Evolutionary conservation across 2,113 vertebrate genomes (phyloP), one percentile per base, ranked within the genome.

Genomic region (Channa maculata): DNA sequence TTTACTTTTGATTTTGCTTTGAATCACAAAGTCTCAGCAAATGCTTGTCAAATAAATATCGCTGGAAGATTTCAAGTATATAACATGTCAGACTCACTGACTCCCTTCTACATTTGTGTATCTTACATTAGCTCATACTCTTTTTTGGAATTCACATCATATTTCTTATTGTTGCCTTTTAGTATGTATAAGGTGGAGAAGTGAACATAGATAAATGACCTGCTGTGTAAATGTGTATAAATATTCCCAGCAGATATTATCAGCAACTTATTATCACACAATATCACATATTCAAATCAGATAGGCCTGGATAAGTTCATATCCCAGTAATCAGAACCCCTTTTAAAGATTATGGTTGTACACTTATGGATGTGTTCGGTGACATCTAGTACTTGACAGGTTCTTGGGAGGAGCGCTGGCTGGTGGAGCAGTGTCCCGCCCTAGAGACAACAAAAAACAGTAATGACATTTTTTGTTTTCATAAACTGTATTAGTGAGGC

Each of bases 401-500:
- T 10, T 77, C 80, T 0, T 80, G 33, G n/a, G 41, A 6, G 4
- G 71, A 34, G 0, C 13, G 76, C 1, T 75, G 79, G 54, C 14
- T 71, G 13, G 46, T 71, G 43, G 90, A 86, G 77, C 90, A 92
- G 67, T 75, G 65, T n/a, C 90, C 90, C 11, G 60, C 77, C 74
- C 90, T 92, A 1, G 5, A 60, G 12, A 62, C n/a, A n/a, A 53
- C 3, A 1, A 24, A 24, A 24, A 24, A 24, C 24, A 24, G 24
- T 24, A 24, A 24, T 1, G 24, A 24, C 24, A 24, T 24, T 24
- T 24, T 24, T 24, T 24, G 24, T 24, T n/a, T n/a, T n/a, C n/a
- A n/a, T n/a, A n/a, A n/a, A n/a, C n/a, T n/a, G n/a, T n/a, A n/a
- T n/a, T n/a, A n/a, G n/a, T n/a, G n/a, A n/a, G n/a, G n/a, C n/a